phyloP scores from a whole-genome alignment of 2,797 vertebrate species.

The Antennarius maculatus region DNA sequence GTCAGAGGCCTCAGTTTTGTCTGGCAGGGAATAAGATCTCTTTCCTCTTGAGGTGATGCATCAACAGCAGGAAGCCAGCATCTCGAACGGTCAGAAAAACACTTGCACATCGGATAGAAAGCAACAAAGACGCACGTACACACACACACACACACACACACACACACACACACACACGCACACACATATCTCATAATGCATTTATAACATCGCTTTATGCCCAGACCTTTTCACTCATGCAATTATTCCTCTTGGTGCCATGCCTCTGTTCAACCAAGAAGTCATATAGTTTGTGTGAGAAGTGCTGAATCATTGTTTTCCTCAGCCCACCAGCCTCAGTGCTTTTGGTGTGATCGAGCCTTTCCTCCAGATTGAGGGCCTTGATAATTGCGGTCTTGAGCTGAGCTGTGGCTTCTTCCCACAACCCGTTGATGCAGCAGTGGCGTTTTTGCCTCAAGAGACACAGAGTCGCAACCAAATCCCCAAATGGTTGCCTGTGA shows the following conservation, averaged over 20 bases:
- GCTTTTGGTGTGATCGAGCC: slow-evolving; percentile 47
- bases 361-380: slow-evolving; percentile 42
- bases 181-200: slow-evolving; percentile 23
- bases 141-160: too few relatives aligned
- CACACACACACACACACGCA: slow-evolving; percentile 1
- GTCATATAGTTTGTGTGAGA: slow-evolving; percentile 36
- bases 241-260: slow-evolving; percentile 34
- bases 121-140: too few relatives aligned
- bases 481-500: slow-evolving; percentile 62
- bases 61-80: slow-evolving; percentile 41
- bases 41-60: slow-evolving; percentile 61
- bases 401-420: slow-evolving; percentile 56
- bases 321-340: slow-evolving; percentile 37
- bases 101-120: background rate
- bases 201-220: slow-evolving; percentile 21
- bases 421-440: slow-evolving; percentile 39
- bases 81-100: slow-evolving; percentile 14
- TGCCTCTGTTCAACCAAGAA: slow-evolving; percentile 38
- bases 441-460: slow-evolving; percentile 67
- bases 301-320: slow-evolving; percentile 57
- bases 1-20: slow-evolving; percentile 52
- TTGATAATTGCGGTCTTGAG: slow-evolving; percentile 69
- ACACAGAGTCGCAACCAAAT: slow-evolving; percentile 78
- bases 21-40: slow-evolving; percentile 40
- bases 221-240: slow-evolving; percentile 26